phyloP scores from a whole-genome alignment of 2,888 invertebrate genomes.

The Leptopilina syphax region DNA sequence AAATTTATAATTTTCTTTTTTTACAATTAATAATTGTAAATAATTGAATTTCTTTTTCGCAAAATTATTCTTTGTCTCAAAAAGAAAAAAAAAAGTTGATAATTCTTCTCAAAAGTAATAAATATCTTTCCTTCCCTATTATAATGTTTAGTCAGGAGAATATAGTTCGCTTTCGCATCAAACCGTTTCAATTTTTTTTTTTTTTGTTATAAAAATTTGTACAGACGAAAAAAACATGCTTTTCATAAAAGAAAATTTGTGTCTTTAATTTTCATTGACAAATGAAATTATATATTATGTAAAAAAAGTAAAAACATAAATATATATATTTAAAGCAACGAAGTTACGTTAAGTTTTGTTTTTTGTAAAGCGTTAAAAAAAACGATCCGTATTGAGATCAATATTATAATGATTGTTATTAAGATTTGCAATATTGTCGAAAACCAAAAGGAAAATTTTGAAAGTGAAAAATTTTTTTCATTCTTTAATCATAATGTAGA shows the following conservation, averaged over 20 bases:
- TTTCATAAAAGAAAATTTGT: constrained; percentile 7
- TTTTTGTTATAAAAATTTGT: constrained; percentile 11
- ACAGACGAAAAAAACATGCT: constrained; percentile 21
- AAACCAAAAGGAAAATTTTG: constrained; percentile 8
- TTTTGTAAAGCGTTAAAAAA: constrained; percentile 28
- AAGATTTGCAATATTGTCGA: background rate
- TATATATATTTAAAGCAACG: constrained; percentile 30
- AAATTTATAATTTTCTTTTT: no score
- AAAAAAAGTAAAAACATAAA: background rate
- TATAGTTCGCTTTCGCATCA: constrained; percentile 16
- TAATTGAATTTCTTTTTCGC: no score
- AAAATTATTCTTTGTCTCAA: background rate
- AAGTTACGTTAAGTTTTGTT: constrained; percentile 38
- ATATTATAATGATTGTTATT: constrained; percentile 29
- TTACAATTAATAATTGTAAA: no score
- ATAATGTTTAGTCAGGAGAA: background rate
- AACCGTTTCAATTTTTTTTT: background rate
- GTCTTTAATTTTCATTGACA: background rate
- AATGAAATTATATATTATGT: background rate
- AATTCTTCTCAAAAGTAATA: background rate
- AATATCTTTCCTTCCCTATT: background rate
- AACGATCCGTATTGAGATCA: constrained; percentile 8
- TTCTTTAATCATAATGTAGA: no score
- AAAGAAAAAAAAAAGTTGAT: background rate
- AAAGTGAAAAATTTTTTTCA: constrained; percentile 6